Conservation (phyloP, 2,113 vertebrate genomes). For the Oreochromis niloticus region DNA sequence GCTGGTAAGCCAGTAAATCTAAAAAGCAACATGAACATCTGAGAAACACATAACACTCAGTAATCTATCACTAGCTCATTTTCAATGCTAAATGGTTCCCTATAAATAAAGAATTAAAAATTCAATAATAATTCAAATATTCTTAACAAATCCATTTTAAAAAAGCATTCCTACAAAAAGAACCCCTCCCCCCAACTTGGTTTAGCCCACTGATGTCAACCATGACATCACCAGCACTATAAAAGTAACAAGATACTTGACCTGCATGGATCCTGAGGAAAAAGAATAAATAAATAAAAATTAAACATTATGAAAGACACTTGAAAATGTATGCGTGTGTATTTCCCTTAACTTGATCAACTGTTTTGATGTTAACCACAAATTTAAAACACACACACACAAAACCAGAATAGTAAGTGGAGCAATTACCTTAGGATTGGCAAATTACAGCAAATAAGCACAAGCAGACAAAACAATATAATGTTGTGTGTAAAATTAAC, state of each 20-base stretch:
- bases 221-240: background rate
- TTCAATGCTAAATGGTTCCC: background rate
- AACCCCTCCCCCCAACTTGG: background rate
- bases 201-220: background rate
- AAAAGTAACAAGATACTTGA: background rate
- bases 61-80: background rate
- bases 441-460: background rate
- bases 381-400: background rate
- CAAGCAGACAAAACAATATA: background rate
- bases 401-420: background rate
- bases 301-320: background rate
- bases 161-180: background rate
- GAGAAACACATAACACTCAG: background rate
- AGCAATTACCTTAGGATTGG: background rate
- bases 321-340: background rate
- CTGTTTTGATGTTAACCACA: background rate
- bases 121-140: background rate
- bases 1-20: background rate
- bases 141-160: background rate
- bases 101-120: background rate
- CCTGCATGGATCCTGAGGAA: background rate
- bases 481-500: background rate
- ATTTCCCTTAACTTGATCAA: background rate
- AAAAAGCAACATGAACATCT: background rate
- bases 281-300: background rate